Conservation (phyloP, 2,888 invertebrate species). For the Phrixothrix hirtus region DNA sequence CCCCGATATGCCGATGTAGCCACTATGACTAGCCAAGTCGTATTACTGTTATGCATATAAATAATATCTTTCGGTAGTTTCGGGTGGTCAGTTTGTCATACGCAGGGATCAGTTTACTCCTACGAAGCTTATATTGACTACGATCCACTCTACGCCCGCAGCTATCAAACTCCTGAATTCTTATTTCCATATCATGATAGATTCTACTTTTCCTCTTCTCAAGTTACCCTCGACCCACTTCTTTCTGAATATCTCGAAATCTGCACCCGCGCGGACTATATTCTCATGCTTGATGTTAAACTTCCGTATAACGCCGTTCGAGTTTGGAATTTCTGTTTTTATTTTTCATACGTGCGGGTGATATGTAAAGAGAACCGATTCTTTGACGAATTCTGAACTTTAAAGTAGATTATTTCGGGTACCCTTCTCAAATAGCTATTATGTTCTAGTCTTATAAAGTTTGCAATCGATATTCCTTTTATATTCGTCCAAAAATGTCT, state of each 20-base stretch:
- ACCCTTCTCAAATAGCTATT: slow-evolving; percentile 3
- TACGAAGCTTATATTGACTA: slow-evolving; percentile 25
- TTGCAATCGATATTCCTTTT: too few relatives aligned
- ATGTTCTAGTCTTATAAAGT: background rate
- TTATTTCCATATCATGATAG: slow-evolving; percentile 54
- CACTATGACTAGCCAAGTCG: slow-evolving; percentile 26
- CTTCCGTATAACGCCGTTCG: slow-evolving; percentile 31
- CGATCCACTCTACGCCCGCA: slow-evolving; percentile 29
- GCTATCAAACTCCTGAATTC: slow-evolving; percentile 50
- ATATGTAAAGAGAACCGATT: slow-evolving; percentile 25
- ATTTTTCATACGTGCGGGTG: slow-evolving; percentile 28
- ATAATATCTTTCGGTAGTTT: slow-evolving; percentile 23
- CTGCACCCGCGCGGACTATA: slow-evolving; percentile 32
- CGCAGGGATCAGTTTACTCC: slow-evolving; percentile 12
- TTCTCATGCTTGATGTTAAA: slow-evolving; percentile 32
- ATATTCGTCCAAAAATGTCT: too few relatives aligned
- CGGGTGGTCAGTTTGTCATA: slow-evolving; percentile 32
- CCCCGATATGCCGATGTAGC: slow-evolving; percentile 32
- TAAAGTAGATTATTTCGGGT: slow-evolving; percentile 20
- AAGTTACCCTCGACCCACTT: slow-evolving; percentile 35
- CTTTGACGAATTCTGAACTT: slow-evolving; percentile 20
- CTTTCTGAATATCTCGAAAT: slow-evolving; percentile 32
- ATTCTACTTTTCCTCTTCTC: slow-evolving; percentile 44
- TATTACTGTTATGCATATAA: slow-evolving; percentile 31
- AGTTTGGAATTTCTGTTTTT: slow-evolving; percentile 28